phyloP scores from a whole-genome alignment of 2,888 invertebrate species.

The Pterobdella sp. region DNA sequence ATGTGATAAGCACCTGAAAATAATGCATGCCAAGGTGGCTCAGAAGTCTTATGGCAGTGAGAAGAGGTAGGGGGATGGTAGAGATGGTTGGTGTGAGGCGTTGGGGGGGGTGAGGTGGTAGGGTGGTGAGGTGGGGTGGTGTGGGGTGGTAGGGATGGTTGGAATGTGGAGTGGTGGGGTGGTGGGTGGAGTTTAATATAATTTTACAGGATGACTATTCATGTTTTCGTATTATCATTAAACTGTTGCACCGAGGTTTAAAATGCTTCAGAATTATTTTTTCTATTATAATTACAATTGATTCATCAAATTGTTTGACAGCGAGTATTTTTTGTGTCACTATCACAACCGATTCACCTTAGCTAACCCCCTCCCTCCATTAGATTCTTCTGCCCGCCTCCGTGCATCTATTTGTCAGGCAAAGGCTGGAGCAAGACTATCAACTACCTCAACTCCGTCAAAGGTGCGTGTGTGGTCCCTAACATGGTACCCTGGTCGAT shows the following conservation, averaged over 20 bases:
- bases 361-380: neutral
- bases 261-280: neutral
- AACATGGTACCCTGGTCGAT: too few relatives aligned
- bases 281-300: neutral
- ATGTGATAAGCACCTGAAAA: constrained; percentile 62
- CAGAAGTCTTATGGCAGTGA: constrained; percentile 99
- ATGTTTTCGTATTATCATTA: too few relatives aligned
- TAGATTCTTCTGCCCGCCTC: constrained; percentile 94
- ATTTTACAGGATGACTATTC: too few relatives aligned
- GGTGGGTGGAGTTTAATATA: too few relatives aligned
- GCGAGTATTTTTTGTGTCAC: neutral
- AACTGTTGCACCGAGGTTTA: too few relatives aligned
- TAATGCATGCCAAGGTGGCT: constrained; percentile 96
- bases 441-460: neutral
- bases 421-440: constrained; percentile 82
- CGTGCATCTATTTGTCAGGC: constrained; percentile 96
- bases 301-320: neutral
- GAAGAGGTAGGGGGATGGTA: constrained; percentile 61
- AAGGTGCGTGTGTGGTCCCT: neutral
- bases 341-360: neutral
- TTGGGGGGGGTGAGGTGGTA: neutral
- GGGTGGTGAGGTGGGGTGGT: neutral
- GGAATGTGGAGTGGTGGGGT: neutral
- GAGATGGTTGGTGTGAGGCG: neutral
- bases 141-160: neutral